Conservation (phyloP, 2,113 vertebrate genomes). For the Balaenoptera acutorostrata region DNA sequence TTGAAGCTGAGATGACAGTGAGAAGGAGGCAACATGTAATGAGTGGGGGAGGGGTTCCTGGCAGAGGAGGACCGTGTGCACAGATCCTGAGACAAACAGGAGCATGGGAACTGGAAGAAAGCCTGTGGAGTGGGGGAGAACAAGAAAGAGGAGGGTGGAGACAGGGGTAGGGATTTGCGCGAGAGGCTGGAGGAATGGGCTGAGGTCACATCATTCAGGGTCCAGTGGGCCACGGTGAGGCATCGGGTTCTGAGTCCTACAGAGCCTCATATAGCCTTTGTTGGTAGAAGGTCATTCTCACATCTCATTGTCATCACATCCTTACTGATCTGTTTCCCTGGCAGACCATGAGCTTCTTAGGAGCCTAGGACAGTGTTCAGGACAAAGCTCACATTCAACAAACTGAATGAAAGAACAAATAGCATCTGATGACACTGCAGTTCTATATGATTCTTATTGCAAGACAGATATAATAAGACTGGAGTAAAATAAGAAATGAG, state of each 20-base stretch:
- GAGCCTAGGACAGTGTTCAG: not conserved
- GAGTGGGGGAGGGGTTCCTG: not conserved
- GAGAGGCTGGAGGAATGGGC: not conserved
- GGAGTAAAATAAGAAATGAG: not conserved
- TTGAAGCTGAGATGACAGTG: not conserved
- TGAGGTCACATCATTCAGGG: no score
- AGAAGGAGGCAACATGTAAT: not conserved
- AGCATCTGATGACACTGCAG: fast-evolving
- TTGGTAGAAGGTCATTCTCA: not conserved
- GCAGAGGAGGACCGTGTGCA: not conserved
- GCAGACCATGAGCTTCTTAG: not conserved
- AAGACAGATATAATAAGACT: not conserved
- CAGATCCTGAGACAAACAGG: not conserved
- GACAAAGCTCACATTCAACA: not conserved
- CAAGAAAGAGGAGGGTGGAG: no score
- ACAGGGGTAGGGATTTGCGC: fast-evolving
- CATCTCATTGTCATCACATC: not conserved
- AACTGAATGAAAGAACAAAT: not conserved
- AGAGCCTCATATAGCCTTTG: not conserved
- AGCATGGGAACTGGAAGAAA: not conserved
- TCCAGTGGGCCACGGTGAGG: not conserved
- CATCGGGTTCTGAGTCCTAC: not conserved
- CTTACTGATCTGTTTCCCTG: not conserved
- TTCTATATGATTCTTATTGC: not conserved
- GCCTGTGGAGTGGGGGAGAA: fast-evolving